A percentile compares a stretch with the other conserved stretches of the same genome.
Conservation (phyloP, 2,113 vertebrate species). For the Tympanuchus pallidicinctus region DNA sequence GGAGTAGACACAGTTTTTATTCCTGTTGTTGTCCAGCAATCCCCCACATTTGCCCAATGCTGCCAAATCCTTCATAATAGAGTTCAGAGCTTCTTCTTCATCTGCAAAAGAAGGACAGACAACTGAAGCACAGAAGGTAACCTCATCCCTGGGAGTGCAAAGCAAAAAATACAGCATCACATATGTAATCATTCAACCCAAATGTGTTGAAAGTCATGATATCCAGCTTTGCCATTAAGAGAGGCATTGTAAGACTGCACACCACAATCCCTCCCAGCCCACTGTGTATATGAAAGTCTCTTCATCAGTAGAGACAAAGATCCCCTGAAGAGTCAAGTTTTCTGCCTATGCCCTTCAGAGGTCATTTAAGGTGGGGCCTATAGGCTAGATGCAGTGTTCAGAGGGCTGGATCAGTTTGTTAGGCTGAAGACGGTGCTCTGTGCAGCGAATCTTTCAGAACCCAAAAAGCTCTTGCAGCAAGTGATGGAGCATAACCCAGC, state of each 20-base stretch:
- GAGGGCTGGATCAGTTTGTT: neutral
- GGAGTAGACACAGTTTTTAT: conserved; percentile 80
- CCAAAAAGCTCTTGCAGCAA: neutral
- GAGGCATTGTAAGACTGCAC: neutral
- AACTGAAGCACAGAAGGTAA: neutral
- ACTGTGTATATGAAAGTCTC: neutral
- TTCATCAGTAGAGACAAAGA: neutral
- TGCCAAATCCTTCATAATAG: conserved; percentile 94
- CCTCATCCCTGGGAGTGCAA: accelerated
- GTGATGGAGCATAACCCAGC: neutral
- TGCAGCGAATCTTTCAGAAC: neutral
- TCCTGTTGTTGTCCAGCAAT: conserved; percentile 84
- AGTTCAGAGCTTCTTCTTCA: conserved; percentile 90
- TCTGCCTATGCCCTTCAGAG: neutral
- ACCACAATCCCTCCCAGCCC: neutral
- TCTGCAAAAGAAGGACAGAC: conserved; percentile 74
- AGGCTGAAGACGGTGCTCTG: neutral
- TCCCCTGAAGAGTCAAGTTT: neutral
- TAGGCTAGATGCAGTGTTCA: neutral
- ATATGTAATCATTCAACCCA: neutral
- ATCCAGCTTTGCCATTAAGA: neutral
- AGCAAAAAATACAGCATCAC: neutral
- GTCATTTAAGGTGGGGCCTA: neutral
- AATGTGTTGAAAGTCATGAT: neutral
- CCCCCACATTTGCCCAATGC: conserved; percentile 86